phyloP scores from a whole-genome alignment of 2,113 vertebrate species.

The Chitala chitala region DNA sequence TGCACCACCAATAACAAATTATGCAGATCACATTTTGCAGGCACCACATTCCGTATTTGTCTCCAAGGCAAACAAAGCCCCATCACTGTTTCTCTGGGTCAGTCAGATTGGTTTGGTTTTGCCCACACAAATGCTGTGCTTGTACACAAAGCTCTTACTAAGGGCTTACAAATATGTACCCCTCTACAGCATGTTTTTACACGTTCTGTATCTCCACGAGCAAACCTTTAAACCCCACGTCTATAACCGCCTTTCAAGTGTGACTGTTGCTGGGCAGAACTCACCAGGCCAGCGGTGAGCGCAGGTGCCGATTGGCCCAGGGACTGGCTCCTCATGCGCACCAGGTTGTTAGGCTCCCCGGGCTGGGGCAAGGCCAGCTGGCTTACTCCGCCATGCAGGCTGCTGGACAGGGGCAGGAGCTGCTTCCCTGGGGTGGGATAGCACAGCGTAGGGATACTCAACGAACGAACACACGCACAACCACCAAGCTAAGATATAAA shows the following conservation, averaged over 20 bases:
- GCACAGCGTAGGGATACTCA: not conserved
- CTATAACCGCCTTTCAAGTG: not conserved
- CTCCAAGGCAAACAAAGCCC: too few relatives aligned
- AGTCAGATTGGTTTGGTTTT: too few relatives aligned
- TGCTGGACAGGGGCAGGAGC: slow-evolving; percentile 85
- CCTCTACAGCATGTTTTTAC: too few relatives aligned
- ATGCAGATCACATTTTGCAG: too few relatives aligned
- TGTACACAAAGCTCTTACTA: too few relatives aligned
- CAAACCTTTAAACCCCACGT: not conserved
- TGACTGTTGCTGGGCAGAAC: too few relatives aligned
- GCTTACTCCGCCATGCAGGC: slow-evolving; percentile 79
- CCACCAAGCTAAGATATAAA: not conserved
- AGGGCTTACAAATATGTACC: too few relatives aligned
- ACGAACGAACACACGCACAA: not conserved
- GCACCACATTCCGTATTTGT: too few relatives aligned
- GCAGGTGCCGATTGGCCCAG: slow-evolving; percentile 92
- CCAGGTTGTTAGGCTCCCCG: slow-evolving; percentile 82
- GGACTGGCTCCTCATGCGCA: slow-evolving; percentile 89
- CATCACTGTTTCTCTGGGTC: too few relatives aligned
- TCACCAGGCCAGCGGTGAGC: slow-evolving; percentile 89
- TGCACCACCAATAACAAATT: too few relatives aligned
- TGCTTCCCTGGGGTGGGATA: slow-evolving; percentile 73
- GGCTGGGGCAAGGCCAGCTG: slow-evolving; percentile 74
- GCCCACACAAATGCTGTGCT: too few relatives aligned
- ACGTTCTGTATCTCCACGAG: too few relatives aligned